phyloP scores from a whole-genome alignment of 2,888 invertebrate genomes.

The Troides aeacus region DNA sequence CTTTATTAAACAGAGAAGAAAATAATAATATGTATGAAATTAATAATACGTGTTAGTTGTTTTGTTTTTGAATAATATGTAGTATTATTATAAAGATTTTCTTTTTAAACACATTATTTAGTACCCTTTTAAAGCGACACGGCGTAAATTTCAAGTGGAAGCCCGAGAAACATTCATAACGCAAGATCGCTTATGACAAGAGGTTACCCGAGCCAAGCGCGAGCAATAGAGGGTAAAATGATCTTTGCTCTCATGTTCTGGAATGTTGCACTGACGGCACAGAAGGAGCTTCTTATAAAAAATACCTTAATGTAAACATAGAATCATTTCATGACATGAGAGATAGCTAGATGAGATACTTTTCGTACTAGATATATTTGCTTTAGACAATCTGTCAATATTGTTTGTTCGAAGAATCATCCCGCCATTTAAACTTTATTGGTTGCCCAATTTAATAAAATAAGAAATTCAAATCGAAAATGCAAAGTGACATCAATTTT shows the following conservation, averaged over 20 bases:
- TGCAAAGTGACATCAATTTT: too few relatives aligned
- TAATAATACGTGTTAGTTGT: too few relatives aligned
- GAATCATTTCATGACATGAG: neutral
- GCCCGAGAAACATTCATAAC: constrained; percentile 8
- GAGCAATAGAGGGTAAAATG: constrained; percentile 14
- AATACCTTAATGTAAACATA: neutral
- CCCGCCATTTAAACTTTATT: neutral
- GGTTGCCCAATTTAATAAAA: too few relatives aligned
- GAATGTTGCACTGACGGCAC: constrained; percentile 2
- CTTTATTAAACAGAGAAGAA: too few relatives aligned
- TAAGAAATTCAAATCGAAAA: too few relatives aligned
- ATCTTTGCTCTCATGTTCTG: constrained; percentile 6
- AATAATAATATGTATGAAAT: too few relatives aligned
- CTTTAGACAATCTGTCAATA: neutral
- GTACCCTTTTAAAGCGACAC: neutral
- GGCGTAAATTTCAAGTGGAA: constrained; percentile 21
- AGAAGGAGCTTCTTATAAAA: constrained; percentile 5
- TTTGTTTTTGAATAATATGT: too few relatives aligned
- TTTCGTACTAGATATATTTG: neutral
- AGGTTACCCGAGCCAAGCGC: constrained; percentile 14
- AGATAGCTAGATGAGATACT: neutral
- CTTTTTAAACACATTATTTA: too few relatives aligned
- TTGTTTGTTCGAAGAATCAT: too few relatives aligned
- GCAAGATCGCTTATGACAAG: constrained; percentile 9
- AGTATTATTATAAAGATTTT: too few relatives aligned